These are phyloP conservation scores for Aurelia sp. DNA, from an alignment of 30 jellyfish, hydroid and myxozoan species.

Conservation along the genomic window DNA sequence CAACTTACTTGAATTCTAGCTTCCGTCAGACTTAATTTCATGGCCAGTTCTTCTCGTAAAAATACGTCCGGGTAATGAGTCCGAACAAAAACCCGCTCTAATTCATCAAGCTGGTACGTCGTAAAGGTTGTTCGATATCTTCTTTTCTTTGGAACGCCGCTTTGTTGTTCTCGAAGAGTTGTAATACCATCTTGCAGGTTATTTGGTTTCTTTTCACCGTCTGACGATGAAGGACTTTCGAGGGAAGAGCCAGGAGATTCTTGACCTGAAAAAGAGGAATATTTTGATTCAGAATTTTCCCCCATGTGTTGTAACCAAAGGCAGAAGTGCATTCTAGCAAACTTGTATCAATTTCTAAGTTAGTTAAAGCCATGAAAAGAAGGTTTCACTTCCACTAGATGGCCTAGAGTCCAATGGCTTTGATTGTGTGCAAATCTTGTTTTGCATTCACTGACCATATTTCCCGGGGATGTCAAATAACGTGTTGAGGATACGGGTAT, in stretches of 20 bases:
- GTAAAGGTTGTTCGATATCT: constrained; percentile 95
- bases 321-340: too few relatives aligned
- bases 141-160: constrained; percentile 80
- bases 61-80: constrained; percentile 98
- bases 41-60: constrained; percentile 93
- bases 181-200: constrained; percentile 18
- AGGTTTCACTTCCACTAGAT: too few relatives aligned
- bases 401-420: too few relatives aligned
- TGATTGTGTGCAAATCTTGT: too few relatives aligned
- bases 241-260: constrained; percentile 44
- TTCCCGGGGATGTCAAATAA: too few relatives aligned
- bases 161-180: constrained; percentile 49
- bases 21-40: constrained; percentile 87
- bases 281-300: too few relatives aligned
- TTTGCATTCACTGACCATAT: too few relatives aligned
- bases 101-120: constrained; percentile 92
- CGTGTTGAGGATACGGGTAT: too few relatives aligned
- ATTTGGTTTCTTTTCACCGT: constrained; percentile 65
- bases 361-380: too few relatives aligned
- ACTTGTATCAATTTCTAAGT: too few relatives aligned
- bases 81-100: constrained; percentile 87
- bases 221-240: constrained; percentile 74
- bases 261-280: constrained; percentile 24
- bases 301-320: too few relatives aligned
- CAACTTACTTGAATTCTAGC: constrained; percentile 93